Conservation (phyloP, 1,140 invertebrate species). For the Drosophila truncata region DNA sequence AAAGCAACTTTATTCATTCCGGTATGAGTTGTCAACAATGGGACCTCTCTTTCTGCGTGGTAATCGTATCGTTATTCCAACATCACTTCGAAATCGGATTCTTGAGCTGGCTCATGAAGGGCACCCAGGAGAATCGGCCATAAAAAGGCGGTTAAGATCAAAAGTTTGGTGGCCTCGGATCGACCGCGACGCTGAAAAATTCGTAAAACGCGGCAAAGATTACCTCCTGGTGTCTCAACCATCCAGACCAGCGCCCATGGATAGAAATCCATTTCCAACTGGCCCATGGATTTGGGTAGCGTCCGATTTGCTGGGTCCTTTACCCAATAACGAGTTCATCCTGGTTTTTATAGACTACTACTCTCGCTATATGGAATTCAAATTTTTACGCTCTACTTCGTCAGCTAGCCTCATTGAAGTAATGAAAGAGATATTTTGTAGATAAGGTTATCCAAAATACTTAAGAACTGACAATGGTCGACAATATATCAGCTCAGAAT, state of each 20-base stretch:
- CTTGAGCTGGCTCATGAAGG: slow-evolving; percentile 57
- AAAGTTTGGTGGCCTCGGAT: too few relatives aligned
- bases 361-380: slow-evolving; percentile 37
- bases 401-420: slow-evolving; percentile 2
- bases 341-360: slow-evolving; percentile 42
- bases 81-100: slow-evolving; percentile 13
- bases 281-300: slow-evolving; percentile 31
- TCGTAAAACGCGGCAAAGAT: too few relatives aligned
- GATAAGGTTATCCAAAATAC: slow-evolving; percentile 27
- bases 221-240: too few relatives aligned
- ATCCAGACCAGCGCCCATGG: slow-evolving; percentile 15
- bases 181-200: too few relatives aligned
- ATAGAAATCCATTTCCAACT: slow-evolving; percentile 16
- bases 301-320: slow-evolving; percentile 18
- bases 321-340: slow-evolving; percentile 29
- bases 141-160: too few relatives aligned
- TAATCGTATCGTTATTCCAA: too few relatives aligned
- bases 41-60: too few relatives aligned
- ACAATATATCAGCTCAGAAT: slow-evolving; percentile 24
- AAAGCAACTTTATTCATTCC: too few relatives aligned
- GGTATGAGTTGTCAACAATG: too few relatives aligned
- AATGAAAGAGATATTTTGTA: slow-evolving; percentile 40
- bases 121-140: too few relatives aligned
- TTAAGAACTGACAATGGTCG: slow-evolving; percentile 37
- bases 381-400: background rate